Conservation (phyloP, 1,140 invertebrate species). For the Archegozetes longisetosus region DNA sequence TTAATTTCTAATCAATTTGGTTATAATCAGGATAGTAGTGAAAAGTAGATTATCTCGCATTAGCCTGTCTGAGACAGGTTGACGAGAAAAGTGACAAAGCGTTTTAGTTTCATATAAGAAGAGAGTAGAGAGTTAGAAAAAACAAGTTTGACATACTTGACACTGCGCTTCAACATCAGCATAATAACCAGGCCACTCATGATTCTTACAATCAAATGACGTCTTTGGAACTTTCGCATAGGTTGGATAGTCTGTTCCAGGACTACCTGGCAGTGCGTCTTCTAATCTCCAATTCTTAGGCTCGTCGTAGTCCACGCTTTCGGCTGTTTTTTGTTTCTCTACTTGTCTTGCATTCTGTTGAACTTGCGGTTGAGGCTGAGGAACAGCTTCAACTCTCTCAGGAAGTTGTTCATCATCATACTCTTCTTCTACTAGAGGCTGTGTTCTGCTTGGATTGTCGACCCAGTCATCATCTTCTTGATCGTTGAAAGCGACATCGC, state of each 20-base stretch:
- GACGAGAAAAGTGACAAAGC: too few species aligned
- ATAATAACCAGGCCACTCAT: constrained; percentile 33
- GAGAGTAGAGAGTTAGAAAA: too few species aligned
- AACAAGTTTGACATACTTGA: constrained; percentile 34
- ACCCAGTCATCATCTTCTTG: background rate
- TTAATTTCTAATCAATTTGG: too few species aligned
- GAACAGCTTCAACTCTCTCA: background rate
- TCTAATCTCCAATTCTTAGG: constrained; percentile 11
- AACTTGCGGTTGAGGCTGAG: background rate
- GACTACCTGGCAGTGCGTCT: constrained; percentile 27
- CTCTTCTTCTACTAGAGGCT: background rate
- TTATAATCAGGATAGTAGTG: too few species aligned
- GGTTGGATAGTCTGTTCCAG: constrained; percentile 33
- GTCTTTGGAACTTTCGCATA: constrained; percentile 30
- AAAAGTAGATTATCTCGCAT: too few species aligned
- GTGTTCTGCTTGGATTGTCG: background rate
- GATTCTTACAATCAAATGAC: constrained; percentile 29
- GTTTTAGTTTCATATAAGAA: too few species aligned
- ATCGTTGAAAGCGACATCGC: background rate
- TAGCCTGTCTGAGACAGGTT: too few species aligned
- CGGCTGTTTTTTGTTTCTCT: too few species aligned
- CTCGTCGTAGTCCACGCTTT: too few species aligned
- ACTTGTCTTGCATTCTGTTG: background rate
- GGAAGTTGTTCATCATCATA: background rate
- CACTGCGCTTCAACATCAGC: constrained; percentile 32